These are phyloP conservation scores for Pachyseris speciosa DNA, from an alignment of 64 coral and sea anemone species.

Conservation along the genomic window DNA sequence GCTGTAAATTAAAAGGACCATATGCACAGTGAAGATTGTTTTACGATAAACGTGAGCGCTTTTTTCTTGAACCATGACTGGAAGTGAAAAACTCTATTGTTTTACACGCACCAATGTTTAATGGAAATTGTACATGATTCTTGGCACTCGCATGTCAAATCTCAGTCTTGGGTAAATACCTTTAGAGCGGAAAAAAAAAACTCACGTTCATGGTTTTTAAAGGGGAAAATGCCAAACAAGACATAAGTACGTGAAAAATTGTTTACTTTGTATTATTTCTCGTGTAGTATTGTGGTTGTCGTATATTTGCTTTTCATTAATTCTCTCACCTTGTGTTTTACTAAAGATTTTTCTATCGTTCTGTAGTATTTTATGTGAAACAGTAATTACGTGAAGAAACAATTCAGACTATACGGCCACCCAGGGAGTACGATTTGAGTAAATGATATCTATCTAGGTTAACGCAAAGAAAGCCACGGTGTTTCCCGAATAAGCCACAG, in stretches of 20 bases:
- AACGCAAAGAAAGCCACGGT: background rate
- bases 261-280: constrained; percentile 32
- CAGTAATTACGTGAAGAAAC: background rate
- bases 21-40: too few species aligned
- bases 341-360: background rate
- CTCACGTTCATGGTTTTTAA: background rate
- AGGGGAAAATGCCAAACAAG: background rate
- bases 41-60: too few species aligned
- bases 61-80: too few species aligned
- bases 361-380: background rate
- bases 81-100: too few species aligned
- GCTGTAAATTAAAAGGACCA: too few species aligned
- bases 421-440: background rate
- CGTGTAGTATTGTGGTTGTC: background rate
- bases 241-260: background rate
- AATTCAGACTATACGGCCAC: too few species aligned
- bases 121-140: background rate
- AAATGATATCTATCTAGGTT: background rate
- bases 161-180: background rate
- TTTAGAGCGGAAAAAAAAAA: background rate
- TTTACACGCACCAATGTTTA: too few species aligned
- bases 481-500: background rate
- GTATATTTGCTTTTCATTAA: constrained; percentile 27
- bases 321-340: background rate
- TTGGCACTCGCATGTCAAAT: background rate